Base-by-base conservation (phyloP, 2,888 invertebrate species). In the Drosophila anomelani region DNA sequence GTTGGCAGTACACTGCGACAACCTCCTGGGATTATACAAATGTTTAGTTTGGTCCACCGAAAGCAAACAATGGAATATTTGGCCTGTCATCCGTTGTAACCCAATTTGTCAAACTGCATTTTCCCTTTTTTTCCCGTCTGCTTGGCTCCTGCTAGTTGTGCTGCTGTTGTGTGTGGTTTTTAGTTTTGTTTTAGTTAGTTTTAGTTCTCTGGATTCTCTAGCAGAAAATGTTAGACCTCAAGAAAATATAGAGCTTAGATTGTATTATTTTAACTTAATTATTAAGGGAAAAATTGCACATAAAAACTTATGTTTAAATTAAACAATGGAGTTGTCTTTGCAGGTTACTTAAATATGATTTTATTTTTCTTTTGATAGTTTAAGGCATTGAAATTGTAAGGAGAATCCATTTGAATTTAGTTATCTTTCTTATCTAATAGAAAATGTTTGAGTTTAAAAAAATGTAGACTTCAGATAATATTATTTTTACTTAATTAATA, bases 1-100 rank as follows among this genome's bases (percentile, higher is more conserved):
- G 39, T n/a, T 17, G 49, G 15, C 49, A 49, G 51, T 68, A 68
- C 56, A 68, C 68, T 68, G 46, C 20, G 38, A 64, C 41, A 46
- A 64, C 41, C 54, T 55, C 34, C 41, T 15, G 41, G 69, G 56
- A 55, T 20, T 56, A 43, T 17, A 49, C 36, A 38, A 66, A 64
- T 51, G 44, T 64, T 64, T 53, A 41, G 64, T 36, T 66, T 64
- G 44, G 26, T 15, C 36, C 62, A 15, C 39, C 59, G 10, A 64
- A 53, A 29, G 51, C 20, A 32, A 64, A 53, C 51, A 51, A 13
- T 36, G 36, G 29, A 44, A 64, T 63, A 64, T 63, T 64, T 43
- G 17, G 34, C 26, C 63, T 34, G 64, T 38, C 64, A 44, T 38
- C 38, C 15, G 29, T 32, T 36, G 29, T 63, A 36, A 39, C 64